A percentile compares a stretch with the other conserved stretches of the same genome.
Evolutionary conservation across 2,888 invertebrate genomes (phyloP).

Genomic region (Harpalus rubripes): DNA sequence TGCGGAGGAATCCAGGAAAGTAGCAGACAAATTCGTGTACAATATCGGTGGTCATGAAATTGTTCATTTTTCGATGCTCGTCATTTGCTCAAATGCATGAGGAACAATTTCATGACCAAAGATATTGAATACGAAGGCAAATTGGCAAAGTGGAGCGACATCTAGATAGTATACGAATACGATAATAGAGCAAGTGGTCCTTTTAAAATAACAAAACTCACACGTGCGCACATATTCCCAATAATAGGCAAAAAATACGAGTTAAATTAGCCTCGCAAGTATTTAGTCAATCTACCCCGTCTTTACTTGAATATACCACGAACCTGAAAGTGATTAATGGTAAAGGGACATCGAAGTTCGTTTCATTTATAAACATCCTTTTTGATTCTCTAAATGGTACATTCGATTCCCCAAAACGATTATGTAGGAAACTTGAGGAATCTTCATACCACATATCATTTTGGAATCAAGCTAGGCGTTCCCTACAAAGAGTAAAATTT

Average conservation of each 20-base stretch:
- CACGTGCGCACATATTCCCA: slow-evolving; percentile 1
- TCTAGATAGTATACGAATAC: slow-evolving; percentile 16
- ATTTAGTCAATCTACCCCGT: too few relatives aligned
- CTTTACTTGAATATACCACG: too few relatives aligned
- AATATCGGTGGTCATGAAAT: slow-evolving; percentile 17
- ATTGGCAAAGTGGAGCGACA: slow-evolving; percentile 36
- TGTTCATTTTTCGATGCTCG: slow-evolving; percentile 40
- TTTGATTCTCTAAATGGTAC: slow-evolving; percentile 22
- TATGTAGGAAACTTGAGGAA: background rate
- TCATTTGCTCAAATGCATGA: slow-evolving; percentile 31
- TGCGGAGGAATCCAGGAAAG: too few relatives aligned
- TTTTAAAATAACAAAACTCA: background rate
- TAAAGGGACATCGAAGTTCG: too few relatives aligned
- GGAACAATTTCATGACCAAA: too few relatives aligned
- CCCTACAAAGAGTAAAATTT: too few relatives aligned
- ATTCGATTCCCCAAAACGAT: background rate
- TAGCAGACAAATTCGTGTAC: too few relatives aligned
- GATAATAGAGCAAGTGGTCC: background rate
- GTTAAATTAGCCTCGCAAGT: slow-evolving; percentile 10
- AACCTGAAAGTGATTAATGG: too few relatives aligned
- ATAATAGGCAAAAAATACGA: slow-evolving; percentile 14
- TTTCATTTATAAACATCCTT: slow-evolving; percentile 22
- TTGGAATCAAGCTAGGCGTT: too few relatives aligned
- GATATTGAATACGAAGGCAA: too few relatives aligned
- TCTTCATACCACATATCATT: too few relatives aligned